A percentile compares a stretch with the other conserved stretches of the same genome.
Conservation (phyloP, 37 sponge, comb jelly and placozoan species). For the Halisarca cf. caerulea region DNA sequence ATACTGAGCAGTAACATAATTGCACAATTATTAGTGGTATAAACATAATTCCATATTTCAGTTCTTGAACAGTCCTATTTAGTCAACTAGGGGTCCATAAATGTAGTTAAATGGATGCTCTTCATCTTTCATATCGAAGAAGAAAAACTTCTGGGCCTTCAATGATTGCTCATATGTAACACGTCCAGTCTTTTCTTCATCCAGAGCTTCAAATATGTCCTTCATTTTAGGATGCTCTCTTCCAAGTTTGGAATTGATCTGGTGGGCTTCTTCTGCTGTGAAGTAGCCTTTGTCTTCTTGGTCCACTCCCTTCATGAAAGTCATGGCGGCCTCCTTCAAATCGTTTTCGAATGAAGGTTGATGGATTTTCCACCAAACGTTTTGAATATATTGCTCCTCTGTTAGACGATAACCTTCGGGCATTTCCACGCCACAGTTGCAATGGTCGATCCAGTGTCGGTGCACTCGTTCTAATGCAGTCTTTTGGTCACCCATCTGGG, state of each 20-base stretch:
- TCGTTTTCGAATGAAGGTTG: conserved; percentile 10
- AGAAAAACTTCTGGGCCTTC: neutral
- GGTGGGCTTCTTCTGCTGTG: neutral
- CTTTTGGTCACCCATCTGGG: too few species aligned
- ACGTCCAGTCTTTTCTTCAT: neutral
- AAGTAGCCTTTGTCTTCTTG: conserved; percentile 7
- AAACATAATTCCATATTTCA: too few species aligned
- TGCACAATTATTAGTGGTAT: too few species aligned
- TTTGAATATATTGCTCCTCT: conserved; percentile 21
- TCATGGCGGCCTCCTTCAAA: conserved; percentile 5
- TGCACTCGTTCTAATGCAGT: too few species aligned
- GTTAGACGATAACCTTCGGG: conserved; percentile 21
- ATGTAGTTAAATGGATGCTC: conserved; percentile 17
- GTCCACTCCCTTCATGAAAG: neutral
- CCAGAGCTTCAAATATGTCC: conserved; percentile 2
- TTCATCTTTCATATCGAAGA: conserved; percentile 14
- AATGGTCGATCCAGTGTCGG: neutral
- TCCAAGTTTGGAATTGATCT: neutral
- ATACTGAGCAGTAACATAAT: too few species aligned
- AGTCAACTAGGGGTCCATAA: conserved; percentile 24
- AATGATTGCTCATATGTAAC: neutral
- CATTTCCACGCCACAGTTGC: conserved; percentile 13
- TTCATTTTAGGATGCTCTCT: neutral
- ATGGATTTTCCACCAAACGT: neutral
- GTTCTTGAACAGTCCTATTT: neutral